Evolutionary conservation across 2,888 invertebrate genomes (phyloP), one percentile per base, ranked within the genome.

Genomic region (Hipparchia sbordonii): DNA sequence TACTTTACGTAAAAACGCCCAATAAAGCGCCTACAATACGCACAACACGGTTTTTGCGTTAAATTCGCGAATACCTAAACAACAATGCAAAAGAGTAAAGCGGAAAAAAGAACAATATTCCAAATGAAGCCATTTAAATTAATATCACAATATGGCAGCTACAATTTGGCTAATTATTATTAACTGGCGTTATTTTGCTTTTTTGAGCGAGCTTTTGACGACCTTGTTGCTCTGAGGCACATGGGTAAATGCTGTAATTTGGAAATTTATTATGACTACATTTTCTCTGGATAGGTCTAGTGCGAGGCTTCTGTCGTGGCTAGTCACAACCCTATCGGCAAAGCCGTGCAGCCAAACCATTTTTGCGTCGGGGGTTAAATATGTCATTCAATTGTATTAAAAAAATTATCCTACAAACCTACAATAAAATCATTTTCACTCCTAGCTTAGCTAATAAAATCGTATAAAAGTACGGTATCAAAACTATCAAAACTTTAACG

Each of bases 31-130:
- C 23, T 70, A 72, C 60, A 57, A 72, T 63, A 61, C 51, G 56
- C 68, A 67, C 59, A 51, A 69, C 69, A 69, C 13, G 69, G 33
- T 66, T 74, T 72, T 72, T 61, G 60, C 63, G 60, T 74, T 72
- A 67, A 67, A 71, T 66, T 54, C 62, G 9, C 52, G 59, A 33
- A 33, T n/a, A 57, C 52, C 8, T 51, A 60, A 60, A 67, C 45
- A 6, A 56, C 56, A 9, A 45, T 39, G 56, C 56, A 13, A 67
- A 56, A 12, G n/a, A 67, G 45, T n/a, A n/a, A 10, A 63, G 8
- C 52, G 45, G 67, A 56, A 54, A 46, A 54, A 54, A 48, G 9
- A 13, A 23, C 48, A 5, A 10, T 48, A 46, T 8, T 45, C 46
- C 2, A 45, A 62, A 62, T 46, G 62, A 13, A 13, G 13, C 46